Conservation (phyloP, 2,113 vertebrate species). For the Nyctibius bracteatus region DNA sequence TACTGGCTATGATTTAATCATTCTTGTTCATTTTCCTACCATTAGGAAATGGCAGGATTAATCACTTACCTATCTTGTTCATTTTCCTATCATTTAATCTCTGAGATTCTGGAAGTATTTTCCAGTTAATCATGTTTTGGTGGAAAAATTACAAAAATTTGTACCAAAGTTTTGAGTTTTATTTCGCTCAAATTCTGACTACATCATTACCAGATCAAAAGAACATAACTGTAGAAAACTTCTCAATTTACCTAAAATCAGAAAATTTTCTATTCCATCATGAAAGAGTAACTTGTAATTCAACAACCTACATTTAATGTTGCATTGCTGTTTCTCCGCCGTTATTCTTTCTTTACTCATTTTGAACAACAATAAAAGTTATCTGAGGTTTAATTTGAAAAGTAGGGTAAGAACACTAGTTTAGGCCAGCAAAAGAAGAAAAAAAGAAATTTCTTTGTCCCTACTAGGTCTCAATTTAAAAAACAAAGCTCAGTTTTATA, state of each 20-base stretch:
- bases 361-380: neutral
- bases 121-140: neutral
- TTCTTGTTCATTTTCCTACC: neutral
- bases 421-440: neutral
- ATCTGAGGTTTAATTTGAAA: neutral
- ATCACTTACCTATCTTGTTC: neutral
- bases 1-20: neutral
- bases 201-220: neutral
- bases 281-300: neutral
- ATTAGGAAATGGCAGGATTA: neutral
- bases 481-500: neutral
- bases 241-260: neutral
- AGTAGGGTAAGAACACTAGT: neutral
- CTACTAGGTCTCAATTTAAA: neutral
- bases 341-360: neutral
- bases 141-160: neutral
- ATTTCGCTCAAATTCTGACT: neutral
- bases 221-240: neutral
- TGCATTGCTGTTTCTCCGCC: neutral
- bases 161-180: neutral
- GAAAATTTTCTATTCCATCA: neutral
- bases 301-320: neutral
- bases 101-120: neutral
- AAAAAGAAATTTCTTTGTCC: too few species aligned
- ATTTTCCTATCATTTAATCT: neutral